phyloP scores from a whole-genome alignment of 2,113 vertebrate species.

The Boleophthalmus pectinirostris region DNA sequence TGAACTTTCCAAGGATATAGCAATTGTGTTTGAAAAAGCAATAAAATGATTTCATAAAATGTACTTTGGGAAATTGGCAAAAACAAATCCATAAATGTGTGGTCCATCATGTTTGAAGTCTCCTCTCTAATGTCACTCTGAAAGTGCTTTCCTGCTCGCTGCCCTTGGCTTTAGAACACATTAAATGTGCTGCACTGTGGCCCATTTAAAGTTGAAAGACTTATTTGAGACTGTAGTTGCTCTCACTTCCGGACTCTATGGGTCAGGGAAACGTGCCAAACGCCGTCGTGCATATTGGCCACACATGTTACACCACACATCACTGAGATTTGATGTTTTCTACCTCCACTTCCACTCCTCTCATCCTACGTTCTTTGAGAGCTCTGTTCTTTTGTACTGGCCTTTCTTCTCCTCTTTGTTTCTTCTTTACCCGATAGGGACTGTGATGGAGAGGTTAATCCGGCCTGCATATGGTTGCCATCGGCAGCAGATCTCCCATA shows the following conservation, averaged over 20 bases:
- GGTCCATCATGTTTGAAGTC: not conserved
- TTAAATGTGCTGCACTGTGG: slow-evolving; percentile 58
- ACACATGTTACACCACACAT: slow-evolving; percentile 66
- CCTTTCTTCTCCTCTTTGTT: slow-evolving; percentile 25
- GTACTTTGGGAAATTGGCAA: not conserved
- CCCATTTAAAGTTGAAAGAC: slow-evolving; percentile 71
- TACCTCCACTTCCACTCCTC: slow-evolving; percentile 55
- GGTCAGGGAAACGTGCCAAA: slow-evolving; percentile 69
- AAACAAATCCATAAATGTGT: not conserved
- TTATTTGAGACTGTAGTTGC: slow-evolving; percentile 61
- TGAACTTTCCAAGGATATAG: not conserved
- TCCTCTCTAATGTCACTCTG: not conserved
- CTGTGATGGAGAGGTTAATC: slow-evolving; percentile 73
- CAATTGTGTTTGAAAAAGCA: not conserved
- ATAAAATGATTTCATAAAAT: not conserved
- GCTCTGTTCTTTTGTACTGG: slow-evolving; percentile 20
- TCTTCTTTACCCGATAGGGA: slow-evolving; percentile 48
- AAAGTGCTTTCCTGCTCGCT: slow-evolving; percentile 21
- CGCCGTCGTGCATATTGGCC: slow-evolving; percentile 67
- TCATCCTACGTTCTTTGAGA: slow-evolving; percentile 38
- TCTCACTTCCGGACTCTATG: slow-evolving; percentile 62
- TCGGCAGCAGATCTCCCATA: slow-evolving; percentile 64
- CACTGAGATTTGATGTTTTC: slow-evolving; percentile 68
- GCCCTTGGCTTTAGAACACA: slow-evolving; percentile 54
- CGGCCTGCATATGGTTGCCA: slow-evolving; percentile 71